Evolutionary conservation across 2,797 vertebrate genomes (phyloP).

Genomic region (Enteromius argenteus): DNA sequence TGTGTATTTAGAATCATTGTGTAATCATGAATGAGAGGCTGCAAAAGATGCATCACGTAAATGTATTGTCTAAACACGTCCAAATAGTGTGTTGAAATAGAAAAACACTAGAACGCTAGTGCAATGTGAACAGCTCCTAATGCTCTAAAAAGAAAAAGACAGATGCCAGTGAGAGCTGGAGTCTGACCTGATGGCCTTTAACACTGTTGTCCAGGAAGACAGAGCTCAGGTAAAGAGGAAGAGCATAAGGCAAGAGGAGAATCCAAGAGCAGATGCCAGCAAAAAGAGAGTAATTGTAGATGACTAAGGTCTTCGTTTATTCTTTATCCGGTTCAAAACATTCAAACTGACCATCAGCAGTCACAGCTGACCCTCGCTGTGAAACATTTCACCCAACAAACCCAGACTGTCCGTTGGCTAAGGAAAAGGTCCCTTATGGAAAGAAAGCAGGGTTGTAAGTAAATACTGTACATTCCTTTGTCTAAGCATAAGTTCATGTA

Average conservation of each 20-base stretch:
- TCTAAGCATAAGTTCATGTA: background rate
- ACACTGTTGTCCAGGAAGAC: constrained; percentile 13
- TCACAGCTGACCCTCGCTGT: constrained; percentile 3
- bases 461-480: constrained; percentile 9
- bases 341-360: background rate
- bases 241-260: background rate
- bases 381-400: constrained; percentile 16
- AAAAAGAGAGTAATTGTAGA: background rate
- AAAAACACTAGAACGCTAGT: background rate
- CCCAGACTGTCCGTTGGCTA: background rate
- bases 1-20: background rate
- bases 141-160: background rate
- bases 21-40: background rate
- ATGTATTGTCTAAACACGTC: background rate
- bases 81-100: background rate
- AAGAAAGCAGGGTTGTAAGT: background rate
- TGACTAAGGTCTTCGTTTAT: background rate
- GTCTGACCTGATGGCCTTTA: background rate
- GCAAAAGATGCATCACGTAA: background rate
- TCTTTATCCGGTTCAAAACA: background rate
- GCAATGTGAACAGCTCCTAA: background rate
- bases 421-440: background rate
- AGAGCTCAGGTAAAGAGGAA: constrained; percentile 20
- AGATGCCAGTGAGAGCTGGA: background rate
- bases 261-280: constrained; percentile 11